Conservation (phyloP, 2,797 vertebrate species). For the Lacerta viridis region DNA sequence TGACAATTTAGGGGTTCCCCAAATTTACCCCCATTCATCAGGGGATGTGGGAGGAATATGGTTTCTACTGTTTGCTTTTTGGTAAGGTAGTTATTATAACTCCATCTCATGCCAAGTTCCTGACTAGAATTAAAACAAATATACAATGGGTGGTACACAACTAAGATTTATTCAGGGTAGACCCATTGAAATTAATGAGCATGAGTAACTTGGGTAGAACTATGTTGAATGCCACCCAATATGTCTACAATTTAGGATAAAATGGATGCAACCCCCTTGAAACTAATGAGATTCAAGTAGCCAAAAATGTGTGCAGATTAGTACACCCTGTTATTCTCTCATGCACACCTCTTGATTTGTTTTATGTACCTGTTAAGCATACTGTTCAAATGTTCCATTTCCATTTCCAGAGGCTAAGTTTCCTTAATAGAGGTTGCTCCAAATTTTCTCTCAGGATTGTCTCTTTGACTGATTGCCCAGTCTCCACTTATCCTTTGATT, state of each 20-base stretch:
- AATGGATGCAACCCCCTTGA: too few species aligned
- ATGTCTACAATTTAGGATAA: background rate
- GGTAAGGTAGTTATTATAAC: background rate
- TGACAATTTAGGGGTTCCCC: background rate
- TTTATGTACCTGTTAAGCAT: background rate
- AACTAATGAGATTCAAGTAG: background rate
- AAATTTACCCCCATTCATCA: background rate
- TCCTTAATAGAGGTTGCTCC: background rate
- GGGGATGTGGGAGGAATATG: background rate
- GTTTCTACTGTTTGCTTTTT: background rate
- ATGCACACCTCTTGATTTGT: background rate
- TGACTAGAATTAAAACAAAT: background rate
- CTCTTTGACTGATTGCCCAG: background rate
- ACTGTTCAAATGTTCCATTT: background rate
- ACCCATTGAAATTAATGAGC: background rate
- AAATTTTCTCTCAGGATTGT: background rate
- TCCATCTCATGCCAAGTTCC: background rate
- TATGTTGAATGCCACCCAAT: too few species aligned
- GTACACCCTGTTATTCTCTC: too few species aligned
- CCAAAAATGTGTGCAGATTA: background rate
- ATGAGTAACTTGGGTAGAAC: too few species aligned
- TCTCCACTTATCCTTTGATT: background rate
- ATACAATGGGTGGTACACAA: background rate
- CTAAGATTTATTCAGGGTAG: too few species aligned
- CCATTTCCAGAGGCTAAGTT: background rate